These are phyloP conservation scores for Chrysocyon brachyurus DNA, from an alignment of 2,797 vertebrate genomes.

Conservation along the genomic window DNA sequence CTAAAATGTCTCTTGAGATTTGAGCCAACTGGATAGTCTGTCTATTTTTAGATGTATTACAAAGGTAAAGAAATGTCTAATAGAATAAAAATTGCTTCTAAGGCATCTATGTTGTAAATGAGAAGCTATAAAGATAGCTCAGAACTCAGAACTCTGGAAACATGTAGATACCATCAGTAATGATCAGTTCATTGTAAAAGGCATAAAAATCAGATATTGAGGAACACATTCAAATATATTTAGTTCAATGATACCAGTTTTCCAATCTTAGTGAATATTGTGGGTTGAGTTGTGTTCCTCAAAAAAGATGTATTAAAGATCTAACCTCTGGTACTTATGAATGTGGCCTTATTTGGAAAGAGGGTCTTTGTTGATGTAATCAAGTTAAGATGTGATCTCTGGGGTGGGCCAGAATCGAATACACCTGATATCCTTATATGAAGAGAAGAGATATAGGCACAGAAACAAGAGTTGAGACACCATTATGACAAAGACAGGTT, in stretches of 20 bases:
- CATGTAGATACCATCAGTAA: background rate
- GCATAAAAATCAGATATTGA: background rate
- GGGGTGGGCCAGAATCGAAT: background rate
- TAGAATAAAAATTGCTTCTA: background rate
- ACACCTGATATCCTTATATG: background rate
- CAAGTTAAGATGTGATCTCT: background rate
- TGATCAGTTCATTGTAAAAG: background rate
- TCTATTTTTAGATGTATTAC: background rate
- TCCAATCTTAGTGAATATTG: background rate
- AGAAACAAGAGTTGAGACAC: background rate
- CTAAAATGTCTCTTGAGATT: background rate
- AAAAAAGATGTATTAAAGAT: background rate
- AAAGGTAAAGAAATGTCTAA: background rate
- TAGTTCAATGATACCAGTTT: background rate
- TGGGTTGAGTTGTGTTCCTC: background rate
- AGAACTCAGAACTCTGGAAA: background rate
- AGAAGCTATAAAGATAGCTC: background rate
- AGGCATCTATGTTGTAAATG: background rate
- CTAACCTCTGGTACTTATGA: background rate
- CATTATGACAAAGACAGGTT: background rate
- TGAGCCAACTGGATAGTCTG: background rate
- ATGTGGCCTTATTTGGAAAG: background rate
- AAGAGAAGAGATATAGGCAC: background rate
- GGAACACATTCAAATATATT: background rate
- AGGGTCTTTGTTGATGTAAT: background rate